Base-by-base conservation (phyloP, 2,888 invertebrate species). In the Xestia c-nigrum region DNA sequence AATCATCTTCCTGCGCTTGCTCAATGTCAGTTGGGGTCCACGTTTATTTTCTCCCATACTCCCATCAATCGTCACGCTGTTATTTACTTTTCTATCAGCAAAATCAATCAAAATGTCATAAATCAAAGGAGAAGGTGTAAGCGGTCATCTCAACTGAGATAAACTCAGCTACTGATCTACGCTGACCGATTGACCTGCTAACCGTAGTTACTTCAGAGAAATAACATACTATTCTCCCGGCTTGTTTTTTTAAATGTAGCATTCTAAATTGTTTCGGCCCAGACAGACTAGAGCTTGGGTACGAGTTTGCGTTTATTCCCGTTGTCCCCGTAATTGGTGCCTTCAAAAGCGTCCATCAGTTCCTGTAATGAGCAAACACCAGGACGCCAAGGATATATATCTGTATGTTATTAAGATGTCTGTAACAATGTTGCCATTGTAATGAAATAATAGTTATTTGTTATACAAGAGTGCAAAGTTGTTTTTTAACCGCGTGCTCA, bases 151-250 rank as follows among this genome's bases (percentile, higher is more conserved):
- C 64, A 19, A 0, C 46, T 72, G 4, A 16, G 21, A 31, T 43
- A 21, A 46, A 24, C 38, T 24, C 5, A 70, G 5, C 43, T 24
- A 70, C 43, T 55, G 43, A 24, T n/a, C 19, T n/a, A 31, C 19
- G 6, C 40, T 46, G 40, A 74, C 59, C 74, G 47, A 74, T 16
- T 74, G 59, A 59, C 74, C 74, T 59, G 38, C 47, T 40, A 74
- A 50, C n/a, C 31, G 43, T 9, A 19, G 40, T 59, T 47, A 47
- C 16, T 59, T 24, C 19, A 21, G 6, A 16, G 10, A 64, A 14
- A 43, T 31, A 19, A 43, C 7, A 6, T 24, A 10, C 38, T 38
- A 12, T 21, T 40, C 21, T 63, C 40, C 5, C 63, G 21, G 12
- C 12, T 6, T 63, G n/a, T 12, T 64, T 57, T 63, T 64, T 7